Evolutionary conservation across 2,797 vertebrate species (phyloP).

Genomic region (Myripristis murdjan): DNA sequence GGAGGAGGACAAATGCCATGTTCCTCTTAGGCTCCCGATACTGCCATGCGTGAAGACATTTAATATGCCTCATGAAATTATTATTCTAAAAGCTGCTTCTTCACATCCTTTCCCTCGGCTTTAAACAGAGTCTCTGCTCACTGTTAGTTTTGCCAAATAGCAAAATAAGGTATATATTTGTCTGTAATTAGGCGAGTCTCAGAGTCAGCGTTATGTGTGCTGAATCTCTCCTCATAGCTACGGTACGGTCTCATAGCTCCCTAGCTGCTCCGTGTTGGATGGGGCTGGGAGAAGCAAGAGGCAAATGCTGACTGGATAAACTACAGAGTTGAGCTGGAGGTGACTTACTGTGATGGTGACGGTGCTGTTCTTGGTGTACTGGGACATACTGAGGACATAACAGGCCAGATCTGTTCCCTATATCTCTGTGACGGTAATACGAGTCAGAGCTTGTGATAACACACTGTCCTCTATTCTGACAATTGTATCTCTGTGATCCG

Average conservation of each 20-base stretch:
- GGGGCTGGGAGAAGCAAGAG: neutral
- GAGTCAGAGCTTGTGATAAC: conserved; percentile 55
- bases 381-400: conserved; percentile 55
- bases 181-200: conserved; percentile 38
- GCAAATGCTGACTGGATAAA: conserved; percentile 8
- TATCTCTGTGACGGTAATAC: conserved; percentile 60
- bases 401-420: conserved; percentile 55
- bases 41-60: conserved; percentile 35
- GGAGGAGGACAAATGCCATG: conserved; percentile 36
- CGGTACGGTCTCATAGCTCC: no score
- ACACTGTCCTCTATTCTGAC: conserved; percentile 35
- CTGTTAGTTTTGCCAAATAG: conserved; percentile 27
- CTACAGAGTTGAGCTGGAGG: conserved; percentile 52
- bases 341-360: conserved; percentile 60
- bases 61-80: conserved; percentile 52
- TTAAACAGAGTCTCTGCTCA: conserved; percentile 19
- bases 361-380: conserved; percentile 47
- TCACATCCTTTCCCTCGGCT: conserved; percentile 21
- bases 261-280: neutral
- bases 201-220: conserved; percentile 19
- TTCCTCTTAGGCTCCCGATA: conserved; percentile 52
- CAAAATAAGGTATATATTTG: conserved; percentile 4
- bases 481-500: conserved; percentile 26
- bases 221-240: neutral
- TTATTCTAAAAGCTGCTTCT: conserved; percentile 48